phyloP scores from a whole-genome alignment of 2,113 vertebrate genomes.

The Eurystomus gularis region DNA sequence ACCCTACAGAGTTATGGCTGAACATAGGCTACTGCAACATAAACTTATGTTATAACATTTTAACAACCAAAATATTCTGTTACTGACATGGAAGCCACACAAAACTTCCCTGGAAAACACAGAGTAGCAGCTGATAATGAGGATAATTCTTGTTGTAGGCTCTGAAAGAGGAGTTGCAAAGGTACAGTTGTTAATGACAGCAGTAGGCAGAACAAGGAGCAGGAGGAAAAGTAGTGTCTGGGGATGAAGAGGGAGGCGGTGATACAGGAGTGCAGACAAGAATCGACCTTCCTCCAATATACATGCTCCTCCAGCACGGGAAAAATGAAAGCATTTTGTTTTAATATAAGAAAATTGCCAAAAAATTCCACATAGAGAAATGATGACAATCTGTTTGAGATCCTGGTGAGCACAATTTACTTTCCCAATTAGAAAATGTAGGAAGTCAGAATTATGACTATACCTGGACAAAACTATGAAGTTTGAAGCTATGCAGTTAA shows the following conservation, averaged over 20 bases:
- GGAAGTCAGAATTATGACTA: neutral
- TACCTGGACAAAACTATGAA: neutral
- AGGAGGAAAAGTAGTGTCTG: neutral
- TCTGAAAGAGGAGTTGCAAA: neutral
- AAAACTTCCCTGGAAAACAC: neutral
- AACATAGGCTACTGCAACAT: neutral
- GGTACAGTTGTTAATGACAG: neutral
- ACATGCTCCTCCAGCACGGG: neutral
- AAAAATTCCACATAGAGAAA: neutral
- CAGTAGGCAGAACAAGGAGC: neutral
- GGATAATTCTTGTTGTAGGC: neutral
- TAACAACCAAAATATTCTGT: neutral
- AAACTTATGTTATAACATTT: neutral
- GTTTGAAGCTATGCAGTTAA: neutral
- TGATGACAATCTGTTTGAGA: neutral
- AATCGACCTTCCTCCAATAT: neutral
- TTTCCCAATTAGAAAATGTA: neutral
- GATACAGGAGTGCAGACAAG: neutral
- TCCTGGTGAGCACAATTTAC: neutral
- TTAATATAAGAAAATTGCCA: fast-evolving
- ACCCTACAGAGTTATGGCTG: neutral
- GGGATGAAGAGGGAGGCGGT: neutral
- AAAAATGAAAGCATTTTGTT: fast-evolving
- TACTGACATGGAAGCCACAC: fast-evolving
- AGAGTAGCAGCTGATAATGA: neutral